phyloP scores from a whole-genome alignment of 30 jellyfish, hydroid and myxozoan species.

The Turritopsis dohrnii region DNA sequence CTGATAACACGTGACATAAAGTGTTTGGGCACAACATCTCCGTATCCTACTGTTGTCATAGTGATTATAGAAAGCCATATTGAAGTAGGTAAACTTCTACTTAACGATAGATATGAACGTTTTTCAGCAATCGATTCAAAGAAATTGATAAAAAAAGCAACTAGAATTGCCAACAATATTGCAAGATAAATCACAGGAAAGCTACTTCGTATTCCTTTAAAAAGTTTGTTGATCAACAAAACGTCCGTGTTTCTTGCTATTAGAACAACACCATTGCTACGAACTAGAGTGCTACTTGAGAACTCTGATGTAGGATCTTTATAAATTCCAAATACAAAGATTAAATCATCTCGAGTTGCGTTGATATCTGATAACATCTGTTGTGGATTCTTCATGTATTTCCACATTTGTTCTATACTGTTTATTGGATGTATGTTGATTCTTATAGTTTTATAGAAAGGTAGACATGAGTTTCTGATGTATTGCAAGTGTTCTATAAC shows the following conservation, averaged over 20 bases:
- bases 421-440: background rate
- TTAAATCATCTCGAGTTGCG: background rate
- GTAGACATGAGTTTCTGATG: background rate
- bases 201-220: background rate
- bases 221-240: background rate
- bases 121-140: background rate
- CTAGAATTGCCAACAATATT: background rate
- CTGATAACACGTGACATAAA: background rate
- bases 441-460: background rate
- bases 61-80: background rate
- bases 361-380: background rate
- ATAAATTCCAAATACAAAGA: background rate
- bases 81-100: background rate
- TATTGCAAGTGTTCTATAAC: background rate
- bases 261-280: background rate
- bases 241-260: background rate
- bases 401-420: background rate
- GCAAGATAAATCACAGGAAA: background rate
- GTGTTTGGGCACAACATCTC: background rate
- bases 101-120: background rate
- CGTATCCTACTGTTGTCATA: background rate
- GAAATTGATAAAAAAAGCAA: background rate
- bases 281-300: background rate
- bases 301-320: background rate
- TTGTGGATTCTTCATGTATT: background rate